Evolutionary conservation across 2,888 invertebrate species (phyloP).

Genomic region (Ectobius pallidus): DNA sequence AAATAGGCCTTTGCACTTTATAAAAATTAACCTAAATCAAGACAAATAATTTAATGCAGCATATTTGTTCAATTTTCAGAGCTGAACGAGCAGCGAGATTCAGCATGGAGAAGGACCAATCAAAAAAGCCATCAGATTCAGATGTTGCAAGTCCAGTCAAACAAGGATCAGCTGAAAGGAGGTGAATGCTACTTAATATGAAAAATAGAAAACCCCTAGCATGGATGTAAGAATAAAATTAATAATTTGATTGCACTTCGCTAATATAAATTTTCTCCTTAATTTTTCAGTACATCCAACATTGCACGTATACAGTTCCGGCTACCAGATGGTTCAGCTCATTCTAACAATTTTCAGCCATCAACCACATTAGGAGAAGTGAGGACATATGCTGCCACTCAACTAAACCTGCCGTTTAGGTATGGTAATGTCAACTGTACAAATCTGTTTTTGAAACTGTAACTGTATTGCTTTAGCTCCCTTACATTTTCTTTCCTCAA

Average conservation of each 20-base stretch:
- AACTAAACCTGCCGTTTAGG: slow-evolving; percentile 55
- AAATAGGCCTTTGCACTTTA: too few species aligned
- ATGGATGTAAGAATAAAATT: too few species aligned
- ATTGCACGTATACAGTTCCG: slow-evolving; percentile 82
- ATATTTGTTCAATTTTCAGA: slow-evolving; percentile 45
- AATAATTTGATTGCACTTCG: too few species aligned
- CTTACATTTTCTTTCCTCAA: too few species aligned
- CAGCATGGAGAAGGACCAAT: slow-evolving; percentile 50
- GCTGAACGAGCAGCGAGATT: slow-evolving; percentile 52
- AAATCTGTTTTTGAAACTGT: too few species aligned
- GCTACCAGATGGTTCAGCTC: slow-evolving; percentile 78
- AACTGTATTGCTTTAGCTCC: too few species aligned
- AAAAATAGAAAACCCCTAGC: too few species aligned
- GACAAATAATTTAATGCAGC: neutral
- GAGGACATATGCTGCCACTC: slow-evolving; percentile 60
- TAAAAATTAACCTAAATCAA: neutral
- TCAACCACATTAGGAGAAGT: slow-evolving; percentile 66
- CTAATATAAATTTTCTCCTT: too few species aligned
- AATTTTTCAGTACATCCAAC: neutral
- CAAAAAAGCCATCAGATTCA: slow-evolving; percentile 33
- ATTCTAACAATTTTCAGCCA: slow-evolving; percentile 75
- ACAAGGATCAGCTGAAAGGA: slow-evolving; percentile 49
- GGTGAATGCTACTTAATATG: slow-evolving; percentile 49
- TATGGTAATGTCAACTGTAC: slow-evolving; percentile 10
- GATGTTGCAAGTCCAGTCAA: neutral